Base-by-base conservation (phyloP, 2,113 vertebrate genomes). In the Chaenogobius annularis region DNA sequence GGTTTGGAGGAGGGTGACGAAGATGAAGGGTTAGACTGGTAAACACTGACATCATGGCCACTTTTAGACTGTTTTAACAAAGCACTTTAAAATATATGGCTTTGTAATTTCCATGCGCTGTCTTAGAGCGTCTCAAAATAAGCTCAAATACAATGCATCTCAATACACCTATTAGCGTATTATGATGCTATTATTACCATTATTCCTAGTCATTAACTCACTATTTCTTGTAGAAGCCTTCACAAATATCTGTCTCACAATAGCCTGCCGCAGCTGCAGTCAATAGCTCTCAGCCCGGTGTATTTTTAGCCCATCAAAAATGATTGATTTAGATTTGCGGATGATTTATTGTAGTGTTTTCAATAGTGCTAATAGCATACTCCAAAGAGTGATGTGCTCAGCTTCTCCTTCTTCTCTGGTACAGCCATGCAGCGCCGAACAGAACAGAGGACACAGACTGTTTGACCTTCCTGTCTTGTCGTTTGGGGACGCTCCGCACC, bases 41-140 rank as follows among this genome's bases (percentile, higher is more conserved):
- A 84, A 84, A 85, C 78, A 72, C 75, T 86, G 80, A 84, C 87
- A 88, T 89, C 84, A 77, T 72, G 75, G 69, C 58, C 68, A 71
- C 64, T 83, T 85, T 83, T 77, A 78, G 75, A 83, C 68, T 68
- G 43, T 72, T 86, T 83, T 79, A 85, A 84, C 65, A 75, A 82
- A 70, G 61, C 73, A 74, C 67, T 68, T 74, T 52, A 59, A 72
- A 79, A 69, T 75, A 79, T 68, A 80, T 78, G 31, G 20, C 63
- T 74, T 52, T n/a, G 44, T 69, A 54, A 74, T 64, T 65, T 48
- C n/a, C 50, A 15, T 52, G 37, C 52, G 66, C 59, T 62, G 66
- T 59, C 23, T 74, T 52, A 66, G 7, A 50, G 22, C 70, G 50
- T 44, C 64, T 14, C 58, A 74, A 40, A 63, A 43, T 40, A 40